These are phyloP conservation scores for Chironomus riparius DNA, from an alignment of 2,888 invertebrate species.

Conservation along the genomic window DNA sequence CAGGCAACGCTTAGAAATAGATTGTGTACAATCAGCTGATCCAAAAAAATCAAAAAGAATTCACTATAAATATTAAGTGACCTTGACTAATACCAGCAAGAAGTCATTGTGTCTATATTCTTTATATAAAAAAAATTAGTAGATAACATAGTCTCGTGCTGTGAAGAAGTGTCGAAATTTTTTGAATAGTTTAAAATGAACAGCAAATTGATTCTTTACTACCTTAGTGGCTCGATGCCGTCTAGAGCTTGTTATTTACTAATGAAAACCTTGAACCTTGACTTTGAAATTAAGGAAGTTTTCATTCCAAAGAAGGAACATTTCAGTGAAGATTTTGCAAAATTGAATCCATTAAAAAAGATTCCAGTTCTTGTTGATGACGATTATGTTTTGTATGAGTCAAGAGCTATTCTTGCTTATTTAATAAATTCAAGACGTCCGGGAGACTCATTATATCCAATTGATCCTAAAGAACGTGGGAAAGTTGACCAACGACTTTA, in stretches of 20 bases:
- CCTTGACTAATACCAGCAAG: background rate
- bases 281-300: constrained; percentile 1
- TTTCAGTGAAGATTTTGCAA: constrained; percentile 4
- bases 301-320: background rate
- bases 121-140: background rate
- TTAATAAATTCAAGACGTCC: constrained; percentile 47
- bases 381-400: constrained; percentile 54
- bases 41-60: too few species aligned
- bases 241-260: background rate
- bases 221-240: background rate
- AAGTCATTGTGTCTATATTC: background rate
- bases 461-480: constrained; percentile 48
- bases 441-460: constrained; percentile 52
- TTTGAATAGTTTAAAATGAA: background rate
- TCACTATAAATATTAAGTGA: background rate
- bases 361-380: constrained; percentile 19
- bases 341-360: constrained; percentile 6
- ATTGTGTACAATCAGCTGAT: too few species aligned
- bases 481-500: constrained; percentile 52
- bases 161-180: background rate
- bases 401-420: constrained; percentile 55
- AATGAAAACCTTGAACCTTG: background rate
- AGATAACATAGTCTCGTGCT: background rate
- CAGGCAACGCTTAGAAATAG: too few species aligned
- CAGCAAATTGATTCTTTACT: background rate